Evolutionary conservation across 2,113 vertebrate genomes (phyloP), one percentile per base, ranked within the genome.

Genomic region (Proterorhinus semilunaris): DNA sequence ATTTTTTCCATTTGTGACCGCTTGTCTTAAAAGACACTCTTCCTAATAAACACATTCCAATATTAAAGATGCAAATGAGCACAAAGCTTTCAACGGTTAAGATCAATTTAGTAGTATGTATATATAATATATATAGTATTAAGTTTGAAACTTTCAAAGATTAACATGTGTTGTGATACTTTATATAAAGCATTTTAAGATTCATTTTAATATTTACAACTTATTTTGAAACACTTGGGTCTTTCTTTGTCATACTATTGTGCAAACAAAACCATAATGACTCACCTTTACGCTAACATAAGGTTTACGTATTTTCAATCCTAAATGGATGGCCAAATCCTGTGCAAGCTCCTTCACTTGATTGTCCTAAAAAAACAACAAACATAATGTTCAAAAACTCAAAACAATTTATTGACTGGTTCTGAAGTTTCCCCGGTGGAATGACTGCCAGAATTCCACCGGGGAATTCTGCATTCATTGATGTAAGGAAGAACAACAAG

Each of bases 321-420:
- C 94, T 52, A 98, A 83, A 71, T 93, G 94, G 83, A 91, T 74
- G 4, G 95, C 94, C 75, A 99, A 92, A 67, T 98, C 95, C 90
- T 95, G 94, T 6, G 95, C 94, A 6, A 99, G 92, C 0, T 96
- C 94, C 0, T 93, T 96, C 71, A 97, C 94, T 0, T 92, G 94
- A 76, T 95, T 93, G 88, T 98, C 96, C 97, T 98, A 82, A 47
- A 13, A 13, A 43, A 80, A 72, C 42, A 9, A 0, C 54, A 50
- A 42, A 27, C 12, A 1, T 58, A 53, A 10, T 36, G 27, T 36
- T 36, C 21, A 36, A 36, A 36, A 36, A 36, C 27, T 36, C 4
- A 3, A 36, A 36, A 36, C 27, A 36, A 36, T 3, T 36, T 36
- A 3, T 36, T 36, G 27, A 36, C 27, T 3, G 27, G 3, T 36